Base-by-base conservation (phyloP, 2,888 invertebrate genomes). In the Nomada ruficornis region DNA sequence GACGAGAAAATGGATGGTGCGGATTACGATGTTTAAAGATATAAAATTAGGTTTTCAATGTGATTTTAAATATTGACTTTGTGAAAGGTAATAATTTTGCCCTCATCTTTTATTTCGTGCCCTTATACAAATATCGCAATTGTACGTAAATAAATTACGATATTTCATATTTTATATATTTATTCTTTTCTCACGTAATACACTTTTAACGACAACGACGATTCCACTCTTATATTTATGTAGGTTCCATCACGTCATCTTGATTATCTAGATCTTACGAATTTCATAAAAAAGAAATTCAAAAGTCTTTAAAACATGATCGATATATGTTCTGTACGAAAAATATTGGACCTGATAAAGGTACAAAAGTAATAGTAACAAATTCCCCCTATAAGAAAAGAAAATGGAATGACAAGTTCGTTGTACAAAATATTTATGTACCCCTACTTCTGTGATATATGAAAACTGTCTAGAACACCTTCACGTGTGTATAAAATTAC, bases 1-100 rank as follows among this genome's bases (percentile, higher is more conserved):
- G 96, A 96, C 94, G 96, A 96, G 90, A 96, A 96, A 91, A 90
- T 95, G 54, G 96, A 96, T 89, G 96, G 96, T 29, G 96, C 96
- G 59, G 96, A 96, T 88, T 96, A 95, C 91, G 96, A 96, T 93
- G 96, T 96, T 60, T 96, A 90, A 94, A 64, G 13, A 13, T 47
- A 47, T 60, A 26, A n/a, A n/a, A 23, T 75, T 44, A 42, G 2
- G 42, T 23, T 18, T 42, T 15, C 1, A 26, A 54, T n/a, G 42
- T 26, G 18, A 26, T 70, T 0, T 36, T 54, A 26, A 10, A 1
- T 60, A 1, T 0, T 23, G 60, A 23, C 11, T 18, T 4, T 4
- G n/a, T 44, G 20, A 5, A 20, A 20, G 0, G n/a, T 15, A 13
- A 11, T 9, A 15, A 29, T 20, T 5, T 44, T n/a, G 2, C 18